These are phyloP conservation scores for Teinopalpus imperialis DNA, from an alignment of 2,888 invertebrate genomes.

Conservation along the genomic window DNA sequence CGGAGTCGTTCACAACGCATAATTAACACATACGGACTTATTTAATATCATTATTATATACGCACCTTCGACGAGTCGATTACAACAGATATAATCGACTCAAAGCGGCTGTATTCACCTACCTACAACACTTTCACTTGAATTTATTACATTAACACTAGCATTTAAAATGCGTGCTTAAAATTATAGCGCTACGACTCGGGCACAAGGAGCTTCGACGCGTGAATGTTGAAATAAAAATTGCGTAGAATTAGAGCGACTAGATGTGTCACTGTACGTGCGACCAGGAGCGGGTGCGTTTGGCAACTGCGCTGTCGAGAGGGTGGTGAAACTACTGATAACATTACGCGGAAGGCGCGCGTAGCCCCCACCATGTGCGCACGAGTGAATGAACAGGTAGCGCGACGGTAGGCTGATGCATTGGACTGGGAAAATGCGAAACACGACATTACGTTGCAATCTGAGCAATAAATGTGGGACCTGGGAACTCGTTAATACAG, in stretches of 20 bases:
- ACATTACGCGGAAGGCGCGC: conserved; percentile 78
- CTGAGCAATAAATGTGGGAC: conserved; percentile 1
- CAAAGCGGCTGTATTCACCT: conserved; percentile 32
- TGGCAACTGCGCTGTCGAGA: conserved; percentile 73
- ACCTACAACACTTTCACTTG: conserved; percentile 40
- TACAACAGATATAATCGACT: conserved; percentile 33
- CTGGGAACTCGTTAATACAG: neutral
- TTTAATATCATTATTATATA: conserved; percentile 33
- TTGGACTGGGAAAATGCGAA: conserved; percentile 43
- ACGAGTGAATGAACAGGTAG: conserved; percentile 73
- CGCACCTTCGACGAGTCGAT: conserved; percentile 38
- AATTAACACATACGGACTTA: conserved; percentile 25
- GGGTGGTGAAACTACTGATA: conserved; percentile 81
- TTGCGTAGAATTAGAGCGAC: conserved; percentile 42
- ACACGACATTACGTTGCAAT: conserved; percentile 31
- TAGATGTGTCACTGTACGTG: conserved; percentile 72
- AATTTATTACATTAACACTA: conserved; percentile 31
- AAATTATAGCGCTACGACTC: conserved; percentile 18
- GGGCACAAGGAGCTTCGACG: conserved; percentile 32
- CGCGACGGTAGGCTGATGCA: conserved; percentile 56
- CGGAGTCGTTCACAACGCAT: neutral
- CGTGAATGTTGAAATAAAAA: conserved; percentile 15
- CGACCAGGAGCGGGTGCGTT: conserved; percentile 76
- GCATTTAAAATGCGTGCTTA: conserved; percentile 14
- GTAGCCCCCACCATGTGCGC: conserved; percentile 64